These are phyloP conservation scores for Merodon equestris DNA, from an alignment of 2,888 invertebrate genomes.

Conservation along the genomic window DNA sequence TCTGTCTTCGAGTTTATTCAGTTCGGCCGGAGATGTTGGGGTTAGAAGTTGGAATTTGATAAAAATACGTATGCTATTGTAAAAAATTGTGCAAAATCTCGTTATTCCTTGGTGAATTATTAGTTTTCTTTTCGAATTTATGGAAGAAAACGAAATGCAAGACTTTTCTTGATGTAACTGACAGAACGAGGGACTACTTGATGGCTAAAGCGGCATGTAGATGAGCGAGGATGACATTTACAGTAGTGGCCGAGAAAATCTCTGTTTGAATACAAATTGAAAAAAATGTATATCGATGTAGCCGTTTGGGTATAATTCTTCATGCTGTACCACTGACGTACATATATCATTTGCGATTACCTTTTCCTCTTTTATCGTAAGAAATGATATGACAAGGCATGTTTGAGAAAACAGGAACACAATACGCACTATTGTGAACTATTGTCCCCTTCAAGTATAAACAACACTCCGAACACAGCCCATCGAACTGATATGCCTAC, in stretches of 20 bases:
- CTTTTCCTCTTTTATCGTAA: no score
- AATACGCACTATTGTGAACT: slow-evolving; percentile 7
- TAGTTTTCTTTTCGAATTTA: slow-evolving; percentile 34
- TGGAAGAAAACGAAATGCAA: slow-evolving; percentile 62
- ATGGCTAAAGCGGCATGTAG: slow-evolving; percentile 8
- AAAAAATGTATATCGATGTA: no score
- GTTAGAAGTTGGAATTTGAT: slow-evolving; percentile 31
- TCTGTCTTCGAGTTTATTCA: slow-evolving; percentile 5
- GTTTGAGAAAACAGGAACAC: no score
- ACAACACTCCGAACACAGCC: slow-evolving; percentile 27
- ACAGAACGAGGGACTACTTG: slow-evolving; percentile 46
- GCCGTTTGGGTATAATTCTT: no score
- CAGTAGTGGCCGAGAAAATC: slow-evolving; percentile 12
- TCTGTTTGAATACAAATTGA: neutral
- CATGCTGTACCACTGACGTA: neutral
- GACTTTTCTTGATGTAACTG: slow-evolving; percentile 56
- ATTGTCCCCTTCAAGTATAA: no score
- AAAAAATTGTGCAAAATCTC: slow-evolving; percentile 39
- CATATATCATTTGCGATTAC: no score
- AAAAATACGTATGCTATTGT: slow-evolving; percentile 22
- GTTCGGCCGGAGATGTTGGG: slow-evolving; percentile 13
- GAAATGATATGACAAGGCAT: no score
- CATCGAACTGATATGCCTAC: slow-evolving; percentile 20
- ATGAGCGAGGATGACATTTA: slow-evolving; percentile 28
- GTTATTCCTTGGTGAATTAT: neutral